Evolutionary conservation across 2,113 vertebrate genomes (phyloP).

Genomic region (Rhinolophus sinicus): DNA sequence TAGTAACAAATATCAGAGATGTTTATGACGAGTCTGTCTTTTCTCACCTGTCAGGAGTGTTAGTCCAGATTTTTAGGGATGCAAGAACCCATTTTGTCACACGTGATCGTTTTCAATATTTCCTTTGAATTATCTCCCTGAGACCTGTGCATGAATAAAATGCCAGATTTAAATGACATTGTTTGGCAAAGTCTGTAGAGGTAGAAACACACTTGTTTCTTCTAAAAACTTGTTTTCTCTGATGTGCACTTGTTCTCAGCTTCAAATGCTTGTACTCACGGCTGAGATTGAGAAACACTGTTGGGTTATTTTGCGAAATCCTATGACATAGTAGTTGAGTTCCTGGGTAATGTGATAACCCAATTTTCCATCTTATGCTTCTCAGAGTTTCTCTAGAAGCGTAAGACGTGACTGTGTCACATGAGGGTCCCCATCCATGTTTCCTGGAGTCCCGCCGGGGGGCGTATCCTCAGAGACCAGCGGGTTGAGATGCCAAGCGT

Average conservation of each 20-base stretch:
- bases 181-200: background rate
- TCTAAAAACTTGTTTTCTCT: background rate
- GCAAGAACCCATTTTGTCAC: background rate
- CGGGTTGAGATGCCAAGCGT: no score
- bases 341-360: background rate
- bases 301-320: background rate
- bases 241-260: background rate
- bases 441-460: no score
- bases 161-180: background rate
- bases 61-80: background rate
- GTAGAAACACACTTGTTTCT: background rate
- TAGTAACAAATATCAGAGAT: background rate
- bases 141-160: background rate
- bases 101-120: background rate
- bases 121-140: background rate
- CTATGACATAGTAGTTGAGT: no score
- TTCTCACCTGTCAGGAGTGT: background rate
- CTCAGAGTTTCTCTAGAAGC: background rate
- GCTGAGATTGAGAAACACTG: background rate
- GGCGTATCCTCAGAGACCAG: no score
- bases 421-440: no score
- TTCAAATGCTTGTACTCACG: background rate
- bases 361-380: background rate
- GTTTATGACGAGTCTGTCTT: background rate
- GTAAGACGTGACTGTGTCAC: background rate